Conservation (phyloP, 2,797 vertebrate genomes). For the Takifugu rubripes region DNA sequence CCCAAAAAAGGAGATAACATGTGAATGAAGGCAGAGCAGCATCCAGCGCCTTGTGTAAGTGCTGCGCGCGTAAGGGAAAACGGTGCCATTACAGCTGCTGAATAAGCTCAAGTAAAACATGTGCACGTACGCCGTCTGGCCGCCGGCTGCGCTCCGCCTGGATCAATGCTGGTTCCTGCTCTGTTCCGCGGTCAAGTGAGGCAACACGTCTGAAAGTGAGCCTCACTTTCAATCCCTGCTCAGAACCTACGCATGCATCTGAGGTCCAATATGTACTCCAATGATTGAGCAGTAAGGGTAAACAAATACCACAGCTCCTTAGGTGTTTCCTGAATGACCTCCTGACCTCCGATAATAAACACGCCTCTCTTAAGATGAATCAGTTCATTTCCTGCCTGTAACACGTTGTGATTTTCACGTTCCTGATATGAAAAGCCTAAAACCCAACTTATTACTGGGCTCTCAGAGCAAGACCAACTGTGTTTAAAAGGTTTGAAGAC, state of each 20-base stretch:
- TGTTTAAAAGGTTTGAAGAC: too few species aligned
- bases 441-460: too few species aligned
- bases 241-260: not conserved
- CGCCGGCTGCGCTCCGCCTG: slow-evolving; percentile 8
- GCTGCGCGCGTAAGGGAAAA: slow-evolving; percentile 63
- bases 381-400: too few species aligned
- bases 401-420: too few species aligned
- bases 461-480: too few species aligned
- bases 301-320: too few species aligned
- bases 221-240: slow-evolving; percentile 14
- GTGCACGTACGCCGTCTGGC: slow-evolving; percentile 46
- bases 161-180: slow-evolving; percentile 26
- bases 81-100: slow-evolving; percentile 59
- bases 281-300: too few species aligned
- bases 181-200: slow-evolving; percentile 20
- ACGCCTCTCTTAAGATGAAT: too few species aligned
- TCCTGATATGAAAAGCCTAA: too few species aligned
- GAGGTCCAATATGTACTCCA: too few species aligned
- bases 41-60: slow-evolving; percentile 37
- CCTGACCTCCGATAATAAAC: too few species aligned
- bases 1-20: slow-evolving; percentile 3
- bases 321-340: too few species aligned
- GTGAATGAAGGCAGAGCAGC: slow-evolving; percentile 19
- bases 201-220: slow-evolving; percentile 17
- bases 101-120: slow-evolving; percentile 67